phyloP scores from a whole-genome alignment of 2,797 vertebrate species.

The Pseudochirops cupreus region DNA sequence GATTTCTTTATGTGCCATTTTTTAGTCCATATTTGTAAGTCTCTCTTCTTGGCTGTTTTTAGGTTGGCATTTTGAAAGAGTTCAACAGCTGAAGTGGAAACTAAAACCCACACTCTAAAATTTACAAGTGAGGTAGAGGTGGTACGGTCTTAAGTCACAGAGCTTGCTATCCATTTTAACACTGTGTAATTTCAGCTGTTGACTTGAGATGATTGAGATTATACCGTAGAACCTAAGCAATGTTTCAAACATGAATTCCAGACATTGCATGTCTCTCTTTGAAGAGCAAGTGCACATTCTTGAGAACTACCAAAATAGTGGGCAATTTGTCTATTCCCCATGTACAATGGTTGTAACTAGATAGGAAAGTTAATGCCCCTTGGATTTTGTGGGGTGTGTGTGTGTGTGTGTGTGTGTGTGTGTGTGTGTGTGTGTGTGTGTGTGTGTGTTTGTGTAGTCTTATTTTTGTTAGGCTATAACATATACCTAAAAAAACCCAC shows the following conservation, averaged over 20 bases:
- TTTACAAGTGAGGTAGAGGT: constrained; percentile 1
- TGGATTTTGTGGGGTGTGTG: constrained; percentile 52
- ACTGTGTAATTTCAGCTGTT: constrained; percentile 75
- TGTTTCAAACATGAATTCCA: constrained; percentile 73
- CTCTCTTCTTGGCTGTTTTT: constrained; percentile 50
- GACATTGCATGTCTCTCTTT: constrained; percentile 61
- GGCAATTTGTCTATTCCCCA: constrained; percentile 52
- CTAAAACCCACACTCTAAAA: constrained; percentile 54
- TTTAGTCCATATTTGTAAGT: constrained; percentile 39
- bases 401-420: not conserved
- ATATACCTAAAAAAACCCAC: constrained; percentile 34
- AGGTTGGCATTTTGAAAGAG: constrained; percentile 59
- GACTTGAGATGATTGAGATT: constrained; percentile 64
- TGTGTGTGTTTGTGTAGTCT: constrained; percentile 6
- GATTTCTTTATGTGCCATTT: not conserved
- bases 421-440: not conserved
- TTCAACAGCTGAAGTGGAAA: constrained; percentile 64
- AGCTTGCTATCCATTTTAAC: not conserved
- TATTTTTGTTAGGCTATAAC: constrained; percentile 48
- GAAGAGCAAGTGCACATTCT: constrained; percentile 80
- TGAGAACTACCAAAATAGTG: constrained; percentile 62
- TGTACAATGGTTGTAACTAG: constrained; percentile 28
- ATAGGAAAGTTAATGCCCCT: constrained; percentile 48
- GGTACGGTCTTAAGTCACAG: constrained; percentile 57
- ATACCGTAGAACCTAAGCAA: constrained; percentile 64